These are phyloP conservation scores for Lordiphosa mommai DNA, from an alignment of 1,140 invertebrate species.

Conservation along the genomic window DNA sequence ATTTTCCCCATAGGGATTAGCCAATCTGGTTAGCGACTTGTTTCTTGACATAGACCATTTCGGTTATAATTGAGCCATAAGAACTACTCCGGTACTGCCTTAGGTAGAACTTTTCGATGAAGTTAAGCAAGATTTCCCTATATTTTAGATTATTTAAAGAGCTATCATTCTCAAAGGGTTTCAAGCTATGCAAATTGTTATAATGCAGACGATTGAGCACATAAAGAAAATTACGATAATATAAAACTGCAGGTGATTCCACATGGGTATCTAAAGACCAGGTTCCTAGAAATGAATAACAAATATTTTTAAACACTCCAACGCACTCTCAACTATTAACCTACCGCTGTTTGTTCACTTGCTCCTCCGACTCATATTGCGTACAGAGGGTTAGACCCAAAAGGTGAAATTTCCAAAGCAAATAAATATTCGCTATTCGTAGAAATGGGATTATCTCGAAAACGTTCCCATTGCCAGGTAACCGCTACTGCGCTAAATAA, in stretches of 20 bases:
- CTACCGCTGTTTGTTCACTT: conserved; percentile 37
- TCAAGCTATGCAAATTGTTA: conserved; percentile 33
- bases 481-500: conserved; percentile 56
- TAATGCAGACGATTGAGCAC: conserved; percentile 43
- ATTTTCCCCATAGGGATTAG: conserved; percentile 44
- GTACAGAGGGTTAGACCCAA: conserved; percentile 59
- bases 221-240: conserved; percentile 49
- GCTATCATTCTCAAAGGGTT: conserved; percentile 52
- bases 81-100: background rate
- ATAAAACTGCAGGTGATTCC: background rate
- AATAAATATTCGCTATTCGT: conserved; percentile 64
- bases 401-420: conserved; percentile 53
- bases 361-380: conserved; percentile 20
- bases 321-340: background rate
- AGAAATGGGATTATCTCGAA: conserved; percentile 66
- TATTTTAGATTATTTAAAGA: conserved; percentile 35
- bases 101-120: conserved; percentile 16
- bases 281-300: conserved; percentile 8
- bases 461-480: conserved; percentile 55
- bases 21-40: conserved; percentile 40
- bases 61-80: conserved; percentile 52
- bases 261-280: conserved; percentile 28
- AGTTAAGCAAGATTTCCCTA: conserved; percentile 33
- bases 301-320: background rate
- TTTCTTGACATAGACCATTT: conserved; percentile 60